Percentiles rank a stretch among this genome's conserved stretches.
Conservation (phyloP, 2,888 invertebrate genomes). For the Chymomyza procnemis region DNA sequence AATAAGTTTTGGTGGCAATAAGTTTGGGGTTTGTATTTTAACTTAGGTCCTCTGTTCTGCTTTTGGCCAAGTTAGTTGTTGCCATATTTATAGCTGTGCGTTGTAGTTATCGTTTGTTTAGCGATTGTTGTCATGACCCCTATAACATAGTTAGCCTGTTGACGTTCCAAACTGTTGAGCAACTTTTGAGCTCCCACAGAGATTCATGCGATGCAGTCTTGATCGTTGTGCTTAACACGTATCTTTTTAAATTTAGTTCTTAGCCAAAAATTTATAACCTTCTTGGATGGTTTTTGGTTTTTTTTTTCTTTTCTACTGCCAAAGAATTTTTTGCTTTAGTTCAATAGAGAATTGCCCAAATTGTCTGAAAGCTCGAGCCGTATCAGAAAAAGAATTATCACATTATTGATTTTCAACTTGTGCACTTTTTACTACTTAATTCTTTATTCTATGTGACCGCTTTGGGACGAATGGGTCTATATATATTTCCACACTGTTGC, state of each 20-base stretch:
- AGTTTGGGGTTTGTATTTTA: conserved; percentile 51
- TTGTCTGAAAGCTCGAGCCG: no score
- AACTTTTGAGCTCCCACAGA: conserved; percentile 24
- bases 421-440: no score
- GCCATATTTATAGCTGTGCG: conserved; percentile 12
- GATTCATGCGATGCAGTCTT: conserved; percentile 15
- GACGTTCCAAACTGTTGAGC: conserved; percentile 41
- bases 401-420: no score
- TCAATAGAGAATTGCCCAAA: no score
- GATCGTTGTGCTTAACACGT: background rate
- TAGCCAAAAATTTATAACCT: no score
- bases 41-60: conserved; percentile 12
- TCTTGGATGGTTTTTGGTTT: background rate
- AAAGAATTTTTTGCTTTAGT: no score
- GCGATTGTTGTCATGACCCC: conserved; percentile 2
- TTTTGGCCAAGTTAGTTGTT: background rate
- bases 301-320: no score
- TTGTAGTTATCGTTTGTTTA: conserved; percentile 28
- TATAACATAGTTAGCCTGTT: conserved; percentile 29
- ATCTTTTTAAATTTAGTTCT: no score
- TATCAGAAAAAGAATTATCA: no score
- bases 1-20: conserved; percentile 60
- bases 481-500: no score
- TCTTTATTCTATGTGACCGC: no score
- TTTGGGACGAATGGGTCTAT: no score